Evolutionary conservation across 2,888 invertebrate species (phyloP), one percentile per base, ranked within the genome.

Genomic region (Xestobium rufovillosum): DNA sequence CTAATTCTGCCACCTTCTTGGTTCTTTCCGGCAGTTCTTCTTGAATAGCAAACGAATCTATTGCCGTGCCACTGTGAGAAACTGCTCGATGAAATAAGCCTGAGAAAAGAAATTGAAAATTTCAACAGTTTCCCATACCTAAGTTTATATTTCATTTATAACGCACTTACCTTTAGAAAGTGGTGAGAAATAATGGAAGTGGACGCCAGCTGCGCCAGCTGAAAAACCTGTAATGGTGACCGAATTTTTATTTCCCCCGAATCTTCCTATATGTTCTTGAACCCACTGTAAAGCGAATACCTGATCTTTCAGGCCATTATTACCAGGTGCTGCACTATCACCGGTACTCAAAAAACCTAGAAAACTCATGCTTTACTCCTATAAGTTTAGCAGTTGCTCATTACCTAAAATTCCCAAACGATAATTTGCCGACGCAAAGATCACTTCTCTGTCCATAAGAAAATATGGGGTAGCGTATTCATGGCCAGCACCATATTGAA

Each of bases 281-380:
- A 80, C 62, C 82, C 82, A 83, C 42, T 71, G 70, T 25, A 83
- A 57, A 0, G 80, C 81, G 46, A 75, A 67, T 14, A 67, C 68
- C 60, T 82, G 82, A 65, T 83, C 83, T 52, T 82, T 82, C 25
- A 82, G 56, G 1, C 82, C 82, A 48, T 72, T 72, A 56, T 82
- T 83, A 3, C 78, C 78, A 0, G 83, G 73, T 1, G 78, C 67
- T 0, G 69, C 55, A 0, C 71, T 69, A 43, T 83, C 82, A 3
- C 75, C 80, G 0, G 82, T 80, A 52, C 80, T 81, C 1, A 82
- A 63, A 57, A 84, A 83, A 34, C 83, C 80, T 76, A 52, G n/a
- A 36, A 46, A 25, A n/a, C n/a, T n/a, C n/a, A n/a, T n/a, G n/a
- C n/a, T n/a, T n/a, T n/a, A n/a, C n/a, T n/a, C n/a, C n/a, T n/a